Evolutionary conservation across 2,888 invertebrate genomes (phyloP).

Genomic region (Aspidiotus destructor): DNA sequence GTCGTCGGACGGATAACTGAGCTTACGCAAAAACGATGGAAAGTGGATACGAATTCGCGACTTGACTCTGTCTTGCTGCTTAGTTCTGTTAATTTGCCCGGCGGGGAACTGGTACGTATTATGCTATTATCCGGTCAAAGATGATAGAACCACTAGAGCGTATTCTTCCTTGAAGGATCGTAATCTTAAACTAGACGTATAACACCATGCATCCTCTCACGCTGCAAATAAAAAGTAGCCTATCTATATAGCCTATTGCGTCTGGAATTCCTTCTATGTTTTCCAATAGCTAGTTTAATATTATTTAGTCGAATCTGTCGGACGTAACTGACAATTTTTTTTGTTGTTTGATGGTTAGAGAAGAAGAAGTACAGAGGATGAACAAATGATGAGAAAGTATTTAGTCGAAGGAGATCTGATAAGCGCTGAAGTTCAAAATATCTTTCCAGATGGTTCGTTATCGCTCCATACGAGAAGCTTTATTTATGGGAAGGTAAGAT

Average conservation of each 20-base stretch:
- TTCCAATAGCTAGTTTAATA: background rate
- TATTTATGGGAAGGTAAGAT: slow-evolving; percentile 83
- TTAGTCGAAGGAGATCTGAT: slow-evolving; percentile 88
- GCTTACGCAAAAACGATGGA: slow-evolving; percentile 90
- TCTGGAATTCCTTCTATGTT: background rate
- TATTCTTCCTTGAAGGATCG: background rate
- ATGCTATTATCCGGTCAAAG: slow-evolving; percentile 7
- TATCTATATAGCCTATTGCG: too few relatives aligned
- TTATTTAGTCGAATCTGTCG: background rate
- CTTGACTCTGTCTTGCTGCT: slow-evolving; percentile 76
- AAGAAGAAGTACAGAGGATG: slow-evolving; percentile 87
- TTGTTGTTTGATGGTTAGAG: slow-evolving; percentile 48
- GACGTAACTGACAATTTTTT: slow-evolving; percentile 6
- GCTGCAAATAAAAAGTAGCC: too few relatives aligned
- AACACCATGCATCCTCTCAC: too few relatives aligned
- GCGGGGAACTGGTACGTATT: slow-evolving; percentile 72
- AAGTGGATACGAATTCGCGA: slow-evolving; percentile 85
- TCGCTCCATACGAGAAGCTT: slow-evolving; percentile 91
- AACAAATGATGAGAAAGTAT: slow-evolving; percentile 92
- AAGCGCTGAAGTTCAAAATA: slow-evolving; percentile 93
- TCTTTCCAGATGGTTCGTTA: slow-evolving; percentile 74
- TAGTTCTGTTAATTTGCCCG: slow-evolving; percentile 94
- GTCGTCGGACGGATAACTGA: slow-evolving; percentile 89
- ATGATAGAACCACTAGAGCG: slow-evolving; percentile 15
- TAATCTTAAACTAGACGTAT: too few relatives aligned